Percentiles rank a stretch among this genome's conserved stretches.
These are phyloP conservation scores for Nettapus auritus DNA, from an alignment of 2,113 vertebrate species.

Conservation along the genomic window DNA sequence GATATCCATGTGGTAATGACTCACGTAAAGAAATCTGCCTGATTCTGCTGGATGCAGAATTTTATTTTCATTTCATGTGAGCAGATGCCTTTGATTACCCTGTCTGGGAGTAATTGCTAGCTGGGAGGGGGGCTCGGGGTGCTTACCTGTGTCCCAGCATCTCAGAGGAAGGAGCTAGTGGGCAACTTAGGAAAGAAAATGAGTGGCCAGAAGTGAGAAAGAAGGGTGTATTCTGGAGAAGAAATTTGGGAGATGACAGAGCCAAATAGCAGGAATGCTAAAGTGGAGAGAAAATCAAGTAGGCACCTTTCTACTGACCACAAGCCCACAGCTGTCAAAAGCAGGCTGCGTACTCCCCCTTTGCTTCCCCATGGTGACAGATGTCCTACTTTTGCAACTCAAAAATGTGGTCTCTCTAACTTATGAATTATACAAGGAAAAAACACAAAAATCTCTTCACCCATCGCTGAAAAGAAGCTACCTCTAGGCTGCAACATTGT, in stretches of 20 bases:
- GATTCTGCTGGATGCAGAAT: not conserved
- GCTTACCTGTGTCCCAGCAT: not conserved
- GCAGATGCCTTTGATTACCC: not conserved
- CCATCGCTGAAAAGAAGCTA: conserved; percentile 45
- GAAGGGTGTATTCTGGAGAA: not conserved
- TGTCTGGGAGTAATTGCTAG: not conserved
- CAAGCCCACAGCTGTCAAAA: conserved; percentile 46
- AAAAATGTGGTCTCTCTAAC: conserved; percentile 43
- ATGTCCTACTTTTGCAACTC: conserved; percentile 66
- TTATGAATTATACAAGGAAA: conserved; percentile 68
- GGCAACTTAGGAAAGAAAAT: not conserved
- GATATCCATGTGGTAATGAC: not conserved
- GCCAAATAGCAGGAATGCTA: not conserved
- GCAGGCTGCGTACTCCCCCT: not conserved
- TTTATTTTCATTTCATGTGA: not conserved
- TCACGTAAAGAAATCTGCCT: not conserved
- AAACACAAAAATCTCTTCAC: conserved; percentile 35
- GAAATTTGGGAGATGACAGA: not conserved
- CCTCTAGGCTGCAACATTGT: conserved; percentile 43
- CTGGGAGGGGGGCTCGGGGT: not conserved
- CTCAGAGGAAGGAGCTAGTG: not conserved
- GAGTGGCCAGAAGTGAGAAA: not conserved
- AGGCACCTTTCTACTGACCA: conserved; percentile 55
- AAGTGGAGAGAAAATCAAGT: not conserved
- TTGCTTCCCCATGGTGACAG: conserved; percentile 65